These are phyloP conservation scores for Phania funesta DNA, from an alignment of 2,888 invertebrate species.

Conservation along the genomic window DNA sequence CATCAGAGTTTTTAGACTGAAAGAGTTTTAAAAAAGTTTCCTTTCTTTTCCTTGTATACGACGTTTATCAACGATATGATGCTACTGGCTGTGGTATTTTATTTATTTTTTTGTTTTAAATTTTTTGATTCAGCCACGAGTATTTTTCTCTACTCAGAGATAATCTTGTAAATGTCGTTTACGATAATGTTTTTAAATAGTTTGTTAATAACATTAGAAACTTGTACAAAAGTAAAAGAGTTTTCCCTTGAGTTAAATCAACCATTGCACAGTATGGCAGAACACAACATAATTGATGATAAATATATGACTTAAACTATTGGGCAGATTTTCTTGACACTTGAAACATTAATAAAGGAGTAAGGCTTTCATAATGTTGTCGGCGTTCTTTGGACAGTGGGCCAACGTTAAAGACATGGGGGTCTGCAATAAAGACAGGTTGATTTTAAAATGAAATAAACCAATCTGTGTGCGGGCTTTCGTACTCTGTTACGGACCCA, in stretches of 20 bases:
- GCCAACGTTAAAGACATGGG: too few relatives aligned
- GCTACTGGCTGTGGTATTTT: slow-evolving; percentile 27
- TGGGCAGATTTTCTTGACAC: too few relatives aligned
- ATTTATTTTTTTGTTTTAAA: background rate
- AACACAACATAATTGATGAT: too few relatives aligned
- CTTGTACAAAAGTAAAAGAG: slow-evolving; percentile 46
- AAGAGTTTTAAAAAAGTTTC: slow-evolving; percentile 7
- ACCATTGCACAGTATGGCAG: too few relatives aligned
- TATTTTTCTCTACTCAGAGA: slow-evolving; percentile 12
- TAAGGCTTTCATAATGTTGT: too few relatives aligned
- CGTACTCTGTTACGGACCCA: too few relatives aligned
- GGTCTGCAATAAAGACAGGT: too few relatives aligned
- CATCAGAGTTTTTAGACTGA: slow-evolving; percentile 16
- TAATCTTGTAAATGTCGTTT: slow-evolving; percentile 63
- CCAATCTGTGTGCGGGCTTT: too few relatives aligned
- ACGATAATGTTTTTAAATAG: slow-evolving; percentile 63
- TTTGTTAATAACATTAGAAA: slow-evolving; percentile 61
- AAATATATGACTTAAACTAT: too few relatives aligned
- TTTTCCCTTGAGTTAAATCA: background rate
- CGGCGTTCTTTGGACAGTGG: too few relatives aligned
- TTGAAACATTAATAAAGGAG: too few relatives aligned
- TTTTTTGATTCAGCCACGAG: background rate
- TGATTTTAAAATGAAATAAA: too few relatives aligned
- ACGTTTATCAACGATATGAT: slow-evolving; percentile 19
- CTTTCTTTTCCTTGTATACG: slow-evolving; percentile 5